Conservation (phyloP, 2,888 invertebrate species). For the Agapostemon virescens region DNA sequence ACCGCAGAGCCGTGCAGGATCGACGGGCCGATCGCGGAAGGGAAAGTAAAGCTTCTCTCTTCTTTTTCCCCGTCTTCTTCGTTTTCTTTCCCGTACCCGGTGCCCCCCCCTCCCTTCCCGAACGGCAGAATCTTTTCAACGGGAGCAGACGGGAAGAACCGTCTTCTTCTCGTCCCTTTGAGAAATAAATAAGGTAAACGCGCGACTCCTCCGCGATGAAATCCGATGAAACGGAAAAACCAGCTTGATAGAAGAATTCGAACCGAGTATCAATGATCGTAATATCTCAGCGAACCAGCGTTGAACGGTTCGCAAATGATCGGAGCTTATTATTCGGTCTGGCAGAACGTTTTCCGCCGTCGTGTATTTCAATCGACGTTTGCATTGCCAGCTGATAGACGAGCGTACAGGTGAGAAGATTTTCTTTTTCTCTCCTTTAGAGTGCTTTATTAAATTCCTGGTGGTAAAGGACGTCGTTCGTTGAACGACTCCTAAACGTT, state of each 20-base stretch:
- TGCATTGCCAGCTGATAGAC: neutral
- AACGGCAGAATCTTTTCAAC: slow-evolving; percentile 32
- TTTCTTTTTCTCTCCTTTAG: no score
- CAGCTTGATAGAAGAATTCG: neutral
- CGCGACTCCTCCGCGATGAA: slow-evolving; percentile 21
- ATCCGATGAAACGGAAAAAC: slow-evolving; percentile 3
- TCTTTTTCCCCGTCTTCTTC: neutral
- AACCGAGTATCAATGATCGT: neutral
- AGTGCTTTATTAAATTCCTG: neutral
- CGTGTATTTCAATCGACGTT: neutral
- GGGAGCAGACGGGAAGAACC: neutral
- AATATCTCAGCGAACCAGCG: neutral
- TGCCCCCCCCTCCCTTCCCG: neutral
- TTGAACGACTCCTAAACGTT: neutral
- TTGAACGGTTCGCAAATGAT: neutral
- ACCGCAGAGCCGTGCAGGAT: neutral
- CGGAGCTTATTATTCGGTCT: neutral
- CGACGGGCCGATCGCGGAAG: neutral
- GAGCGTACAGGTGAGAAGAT: neutral
- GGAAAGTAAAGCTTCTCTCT: neutral
- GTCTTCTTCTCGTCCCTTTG: slow-evolving; percentile 26
- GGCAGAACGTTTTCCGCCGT: neutral
- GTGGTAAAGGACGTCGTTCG: neutral
- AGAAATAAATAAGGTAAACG: slow-evolving; percentile 23
- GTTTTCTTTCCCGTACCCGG: neutral